Evolutionary conservation across 1,140 invertebrate genomes (phyloP), one percentile per base, ranked within the genome.

Genomic region (Aphaenogaster rudis): DNA sequence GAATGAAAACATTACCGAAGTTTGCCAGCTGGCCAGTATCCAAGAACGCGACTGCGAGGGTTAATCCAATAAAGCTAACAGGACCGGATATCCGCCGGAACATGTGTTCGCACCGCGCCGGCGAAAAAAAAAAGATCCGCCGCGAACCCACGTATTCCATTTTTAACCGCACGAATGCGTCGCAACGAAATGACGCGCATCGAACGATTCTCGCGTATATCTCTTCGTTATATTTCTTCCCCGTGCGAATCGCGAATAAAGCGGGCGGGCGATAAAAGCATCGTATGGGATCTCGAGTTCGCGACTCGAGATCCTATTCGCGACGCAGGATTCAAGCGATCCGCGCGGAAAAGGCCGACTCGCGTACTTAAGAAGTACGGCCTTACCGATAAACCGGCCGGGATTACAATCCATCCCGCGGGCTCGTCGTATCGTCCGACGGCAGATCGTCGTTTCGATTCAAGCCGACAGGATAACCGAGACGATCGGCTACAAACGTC

Each of bases 1-100:
- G 36, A 86, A 61, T 36, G 67, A 63, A 64, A 86, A 64, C 57
- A 57, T 77, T 77, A 76, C 45, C 33, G 39, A 50, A 64, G 59
- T 64, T 79, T 45, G 71, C 72, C 61, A 77, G 61, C 76, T 86
- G 82, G 82, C 82, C 15, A n/a, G 5, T 57, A 33, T 86, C 82
- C 82, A 79, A 79, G 82, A 86, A 66, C 59, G 72, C 48, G 57
- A 39, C n/a, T 59, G 67, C 28, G 80, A 61, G 79, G 15, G 28
- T 48, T 84, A 74, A 74, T 74, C 28, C 54, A 48, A 63, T 84
- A 63, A 45, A 61, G 69, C 69, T 61, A 61, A 84, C 54, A 50
- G 42, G 63, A 50, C 28, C 69, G 69, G 36, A 74, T 48, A 36
- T 74, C 39, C 54, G 52, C 9, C 28, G 67, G 39, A 82, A 82